phyloP scores from a whole-genome alignment of 1,140 invertebrate species.

The Neoseiulus cucumeris region DNA sequence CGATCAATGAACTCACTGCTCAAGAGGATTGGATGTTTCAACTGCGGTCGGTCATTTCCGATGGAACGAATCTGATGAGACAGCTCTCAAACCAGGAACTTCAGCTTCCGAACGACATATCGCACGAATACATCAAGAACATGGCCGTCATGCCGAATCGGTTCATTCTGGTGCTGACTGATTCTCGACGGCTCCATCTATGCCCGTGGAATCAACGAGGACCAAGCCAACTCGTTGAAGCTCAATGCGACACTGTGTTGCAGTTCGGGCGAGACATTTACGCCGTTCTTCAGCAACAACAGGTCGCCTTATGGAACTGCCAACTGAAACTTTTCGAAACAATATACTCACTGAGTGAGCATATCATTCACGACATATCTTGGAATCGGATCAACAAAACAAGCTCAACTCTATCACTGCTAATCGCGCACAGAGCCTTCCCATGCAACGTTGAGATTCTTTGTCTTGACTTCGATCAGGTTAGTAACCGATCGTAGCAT shows the following conservation, averaged over 20 bases:
- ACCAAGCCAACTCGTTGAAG: not conserved
- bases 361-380: slow-evolving; percentile 3
- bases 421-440: slow-evolving; percentile 1
- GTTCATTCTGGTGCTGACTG: not conserved
- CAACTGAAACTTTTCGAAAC: slow-evolving; percentile 4
- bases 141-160: not conserved
- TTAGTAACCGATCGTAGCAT: no score
- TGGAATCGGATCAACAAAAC: not conserved
- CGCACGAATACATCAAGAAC: not conserved
- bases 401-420: not conserved
- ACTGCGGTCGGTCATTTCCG: slow-evolving; percentile 1
- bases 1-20: not conserved
- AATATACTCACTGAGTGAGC: not conserved
- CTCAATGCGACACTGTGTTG: not conserved
- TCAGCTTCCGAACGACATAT: not conserved
- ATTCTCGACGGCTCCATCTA: not conserved
- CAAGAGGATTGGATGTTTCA: slow-evolving; percentile 9
- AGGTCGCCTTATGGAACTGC: slow-evolving; percentile 8
- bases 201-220: slow-evolving; percentile 10
- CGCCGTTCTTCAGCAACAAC: not conserved
- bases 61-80: not conserved
- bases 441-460: not conserved
- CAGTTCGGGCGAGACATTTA: slow-evolving; percentile 4
- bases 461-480: slow-evolving; percentile 5
- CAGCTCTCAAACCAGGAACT: slow-evolving; percentile 7